Conservation (phyloP, 2,797 vertebrate species). For the Enteromius viviparus region DNA sequence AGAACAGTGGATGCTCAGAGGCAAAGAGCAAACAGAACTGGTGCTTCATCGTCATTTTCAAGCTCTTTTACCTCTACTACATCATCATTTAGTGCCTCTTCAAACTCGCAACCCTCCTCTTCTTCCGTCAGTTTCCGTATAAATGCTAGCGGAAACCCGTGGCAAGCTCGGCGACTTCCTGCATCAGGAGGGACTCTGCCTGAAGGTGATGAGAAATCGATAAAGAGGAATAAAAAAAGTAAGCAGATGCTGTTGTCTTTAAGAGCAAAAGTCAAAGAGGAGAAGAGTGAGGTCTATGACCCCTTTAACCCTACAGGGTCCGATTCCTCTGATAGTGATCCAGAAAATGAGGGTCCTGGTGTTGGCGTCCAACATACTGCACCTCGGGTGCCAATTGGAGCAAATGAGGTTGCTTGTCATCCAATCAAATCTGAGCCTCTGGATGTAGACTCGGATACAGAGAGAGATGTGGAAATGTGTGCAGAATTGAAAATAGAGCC, state of each 20-base stretch:
- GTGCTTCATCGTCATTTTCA: constrained; percentile 60
- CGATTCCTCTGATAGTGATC: constrained; percentile 79
- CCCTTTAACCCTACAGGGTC: constrained; percentile 95
- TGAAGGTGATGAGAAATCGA: constrained; percentile 75
- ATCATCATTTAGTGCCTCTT: constrained; percentile 46
- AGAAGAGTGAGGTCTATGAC: constrained; percentile 89
- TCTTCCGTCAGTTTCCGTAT: constrained; percentile 91
- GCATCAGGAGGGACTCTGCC: constrained; percentile 67
- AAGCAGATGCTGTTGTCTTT: constrained; percentile 71
- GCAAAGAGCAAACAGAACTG: constrained; percentile 39
- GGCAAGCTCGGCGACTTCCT: constrained; percentile 77
- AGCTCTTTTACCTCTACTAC: constrained; percentile 58
- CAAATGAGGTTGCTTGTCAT: constrained; percentile 29
- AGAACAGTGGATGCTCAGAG: constrained; percentile 69
- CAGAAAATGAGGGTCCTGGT: constrained; percentile 51
- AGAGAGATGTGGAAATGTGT: constrained; percentile 44
- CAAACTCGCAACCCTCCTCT: constrained; percentile 54
- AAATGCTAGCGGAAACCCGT: constrained; percentile 86
- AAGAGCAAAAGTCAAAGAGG: constrained; percentile 65
- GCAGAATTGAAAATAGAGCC: constrained; percentile 67
- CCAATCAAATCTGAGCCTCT: constrained; percentile 51
- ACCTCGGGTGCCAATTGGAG: constrained; percentile 35
- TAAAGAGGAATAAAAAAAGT: constrained; percentile 69
- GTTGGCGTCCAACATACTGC: not conserved
- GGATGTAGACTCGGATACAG: constrained; percentile 34